These are phyloP conservation scores for Schizopygopsis pylzovi DNA, from an alignment of 2,797 vertebrate genomes.

Conservation along the genomic window DNA sequence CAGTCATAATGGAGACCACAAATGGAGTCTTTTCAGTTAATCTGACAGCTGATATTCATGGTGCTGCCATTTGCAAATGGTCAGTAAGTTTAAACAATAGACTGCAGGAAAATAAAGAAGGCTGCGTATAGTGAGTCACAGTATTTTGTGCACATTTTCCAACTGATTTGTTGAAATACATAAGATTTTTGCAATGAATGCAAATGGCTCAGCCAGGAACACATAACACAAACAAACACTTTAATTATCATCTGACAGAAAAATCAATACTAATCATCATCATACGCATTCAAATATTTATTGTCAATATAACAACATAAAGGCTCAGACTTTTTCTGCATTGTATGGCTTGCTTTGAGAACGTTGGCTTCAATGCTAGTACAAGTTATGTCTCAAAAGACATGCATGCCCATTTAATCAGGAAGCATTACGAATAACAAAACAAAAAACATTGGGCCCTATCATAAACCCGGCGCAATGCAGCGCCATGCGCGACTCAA, in stretches of 20 bases:
- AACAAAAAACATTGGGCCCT: not conserved
- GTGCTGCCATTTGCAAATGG: not conserved
- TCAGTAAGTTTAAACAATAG: not conserved
- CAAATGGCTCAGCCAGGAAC: constrained; percentile 4
- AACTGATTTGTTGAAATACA: not conserved
- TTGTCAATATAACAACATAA: not conserved
- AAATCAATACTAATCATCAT: not conserved
- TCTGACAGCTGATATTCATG: constrained; percentile 22
- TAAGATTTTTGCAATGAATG: not conserved
- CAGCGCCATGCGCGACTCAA: too few species aligned
- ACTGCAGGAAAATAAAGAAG: not conserved
- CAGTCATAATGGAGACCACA: constrained; percentile 1
- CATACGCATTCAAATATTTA: not conserved
- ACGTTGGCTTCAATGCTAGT: not conserved
- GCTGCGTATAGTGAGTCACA: constrained; percentile 11
- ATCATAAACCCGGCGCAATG: too few species aligned
- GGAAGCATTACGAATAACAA: not conserved
- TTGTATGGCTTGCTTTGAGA: not conserved
- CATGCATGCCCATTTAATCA: not conserved
- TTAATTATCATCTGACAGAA: not conserved
- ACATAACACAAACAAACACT: not conserved
- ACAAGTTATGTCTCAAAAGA: not conserved
- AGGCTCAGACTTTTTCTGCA: not conserved
- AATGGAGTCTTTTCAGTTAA: constrained; percentile 3
- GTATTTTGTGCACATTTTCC: not conserved